Conservation (phyloP, 2,888 invertebrate species). For the Eupithecia centaureata region DNA sequence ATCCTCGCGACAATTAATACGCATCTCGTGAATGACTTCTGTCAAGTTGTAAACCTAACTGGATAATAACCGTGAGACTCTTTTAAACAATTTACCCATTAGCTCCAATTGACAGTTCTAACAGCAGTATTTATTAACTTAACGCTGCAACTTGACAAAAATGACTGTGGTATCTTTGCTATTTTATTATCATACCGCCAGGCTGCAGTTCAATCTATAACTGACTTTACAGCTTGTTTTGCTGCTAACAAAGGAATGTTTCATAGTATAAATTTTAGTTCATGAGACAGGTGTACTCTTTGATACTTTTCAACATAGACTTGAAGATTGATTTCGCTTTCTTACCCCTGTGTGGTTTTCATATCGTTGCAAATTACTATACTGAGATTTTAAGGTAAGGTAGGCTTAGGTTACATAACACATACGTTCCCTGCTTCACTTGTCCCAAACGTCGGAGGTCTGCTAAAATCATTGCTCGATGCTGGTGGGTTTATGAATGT, state of each 20-base stretch:
- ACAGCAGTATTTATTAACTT: conserved; percentile 50
- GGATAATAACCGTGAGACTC: conserved; percentile 53
- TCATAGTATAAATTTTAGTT: not conserved
- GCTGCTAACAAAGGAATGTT: not conserved
- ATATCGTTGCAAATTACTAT: not conserved
- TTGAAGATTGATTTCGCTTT: not conserved
- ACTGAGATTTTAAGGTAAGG: not conserved
- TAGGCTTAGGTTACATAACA: not conserved
- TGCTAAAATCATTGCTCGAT: not conserved
- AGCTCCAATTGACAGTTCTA: conserved; percentile 60
- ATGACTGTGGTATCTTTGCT: conserved; percentile 23
- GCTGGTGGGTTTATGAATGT: not conserved
- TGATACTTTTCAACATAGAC: not conserved
- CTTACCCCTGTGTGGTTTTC: not conserved
- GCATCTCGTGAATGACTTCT: conserved; percentile 22
- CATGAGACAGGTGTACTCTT: not conserved
- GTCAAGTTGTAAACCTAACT: conserved; percentile 40
- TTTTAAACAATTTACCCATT: conserved; percentile 62
- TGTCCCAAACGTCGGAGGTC: not conserved
- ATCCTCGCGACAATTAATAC: conserved; percentile 12
- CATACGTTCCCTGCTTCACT: not conserved
- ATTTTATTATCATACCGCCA: conserved; percentile 23
- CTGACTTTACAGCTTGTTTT: conserved; percentile 7
- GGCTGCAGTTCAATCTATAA: not conserved
- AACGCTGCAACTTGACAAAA: conserved; percentile 36